Conservation (phyloP, 2,113 vertebrate species). For the Strix aluco region DNA sequence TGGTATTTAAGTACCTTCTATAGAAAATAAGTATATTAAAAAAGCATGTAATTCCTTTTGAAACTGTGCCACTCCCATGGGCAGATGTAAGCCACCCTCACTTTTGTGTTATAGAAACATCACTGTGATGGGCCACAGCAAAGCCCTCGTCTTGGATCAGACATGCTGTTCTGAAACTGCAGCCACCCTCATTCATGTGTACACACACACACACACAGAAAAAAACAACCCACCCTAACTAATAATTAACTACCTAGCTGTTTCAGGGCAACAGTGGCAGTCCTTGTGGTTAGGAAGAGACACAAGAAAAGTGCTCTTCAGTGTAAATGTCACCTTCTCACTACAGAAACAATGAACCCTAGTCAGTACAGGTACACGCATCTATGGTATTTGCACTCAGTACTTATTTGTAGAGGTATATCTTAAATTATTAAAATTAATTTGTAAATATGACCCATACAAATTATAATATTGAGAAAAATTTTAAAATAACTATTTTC, state of each 20-base stretch:
- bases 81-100: background rate
- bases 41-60: background rate
- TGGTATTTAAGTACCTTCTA: background rate
- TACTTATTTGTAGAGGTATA: background rate
- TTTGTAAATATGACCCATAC: background rate
- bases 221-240: too few relatives aligned
- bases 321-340: background rate
- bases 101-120: background rate
- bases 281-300: background rate
- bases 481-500: too few relatives aligned
- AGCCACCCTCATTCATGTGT: background rate
- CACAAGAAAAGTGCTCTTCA: background rate
- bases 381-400: background rate
- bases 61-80: background rate
- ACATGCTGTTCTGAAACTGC: background rate
- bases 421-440: background rate
- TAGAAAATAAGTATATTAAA: background rate
- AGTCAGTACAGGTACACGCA: rapidly evolving
- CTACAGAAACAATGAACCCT: background rate
- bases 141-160: background rate
- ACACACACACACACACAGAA: too few relatives aligned
- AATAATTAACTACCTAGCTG: rapidly evolving
- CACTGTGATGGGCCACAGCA: background rate
- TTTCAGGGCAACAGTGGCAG: background rate
- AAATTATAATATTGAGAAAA: background rate